Evolutionary conservation across 2,888 invertebrate species (phyloP), one percentile per base, ranked within the genome.

Genomic region (Margaritifera margaritifera): DNA sequence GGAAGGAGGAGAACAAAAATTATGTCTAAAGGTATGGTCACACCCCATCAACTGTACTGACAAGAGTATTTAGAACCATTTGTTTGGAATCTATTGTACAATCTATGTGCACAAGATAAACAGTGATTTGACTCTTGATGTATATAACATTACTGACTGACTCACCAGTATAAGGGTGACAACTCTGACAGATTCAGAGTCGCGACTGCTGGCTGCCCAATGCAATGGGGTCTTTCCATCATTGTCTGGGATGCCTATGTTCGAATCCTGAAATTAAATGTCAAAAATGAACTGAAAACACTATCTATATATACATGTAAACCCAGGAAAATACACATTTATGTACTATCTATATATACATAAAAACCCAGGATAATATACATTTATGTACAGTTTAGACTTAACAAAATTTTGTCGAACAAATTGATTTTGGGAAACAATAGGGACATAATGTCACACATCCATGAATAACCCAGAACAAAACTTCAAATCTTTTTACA

Each of bases 211-310:
- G 27, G 89, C 90, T 15, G 90, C 90, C 88, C 88, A 90, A 74
- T 90, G 90, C 11, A 90, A 81, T 0, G 90, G 90, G 1, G 90
- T 90, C 75, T 90, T 90, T 3, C 90, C 90, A 62, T 89, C 89
- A 24, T 86, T 84, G 74, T 90, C 90, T 22, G 90, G 90, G 60
- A 90, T 89, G 31, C 89, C 88, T 62, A 89, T 89, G 70, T 90
- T 90, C 6, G 90, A 89, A 69, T 87, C 89, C 86, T 89, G 75
- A 6, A 80, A 69, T 55, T 62, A n/a, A 24, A 62, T 20, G 11
- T 42, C 24, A 59, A 20, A n/a, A 11, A 25, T 3, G 1, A 59
- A 42, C 42, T 42, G 42, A 3, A 24, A 2, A 59, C 59, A 59
- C 6, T 25, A 24, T 42, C 11, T 42, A 42, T 42, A 15, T 42